Conservation (phyloP, 2,113 vertebrate genomes). For the Tetrax tetrax region DNA sequence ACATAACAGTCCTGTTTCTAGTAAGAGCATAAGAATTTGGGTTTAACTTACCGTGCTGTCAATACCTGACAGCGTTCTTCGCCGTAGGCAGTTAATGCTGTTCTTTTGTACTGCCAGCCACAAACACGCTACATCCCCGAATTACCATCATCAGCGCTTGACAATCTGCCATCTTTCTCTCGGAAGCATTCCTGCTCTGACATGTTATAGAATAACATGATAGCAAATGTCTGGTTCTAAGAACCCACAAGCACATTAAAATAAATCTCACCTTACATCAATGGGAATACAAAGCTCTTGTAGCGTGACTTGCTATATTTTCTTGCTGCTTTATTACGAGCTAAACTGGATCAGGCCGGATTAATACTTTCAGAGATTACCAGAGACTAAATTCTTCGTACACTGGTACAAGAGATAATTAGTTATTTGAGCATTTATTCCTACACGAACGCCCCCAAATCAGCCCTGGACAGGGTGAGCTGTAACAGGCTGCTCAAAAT, state of each 20-base stretch:
- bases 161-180: conserved; percentile 2
- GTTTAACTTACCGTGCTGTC: not conserved
- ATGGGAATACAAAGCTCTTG: not conserved
- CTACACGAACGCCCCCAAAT: not conserved
- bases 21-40: not conserved
- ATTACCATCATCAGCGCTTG: not conserved
- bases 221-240: not conserved
- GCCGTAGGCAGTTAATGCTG: not conserved
- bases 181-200: not conserved
- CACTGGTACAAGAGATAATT: not conserved
- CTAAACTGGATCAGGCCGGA: not conserved
- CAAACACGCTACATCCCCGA: not conserved
- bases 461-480: not conserved
- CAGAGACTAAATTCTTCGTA: not conserved
- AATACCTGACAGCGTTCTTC: not conserved
- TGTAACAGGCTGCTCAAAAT: not conserved
- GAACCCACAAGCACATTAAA: not conserved
- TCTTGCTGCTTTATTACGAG: not conserved
- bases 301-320: not conserved
- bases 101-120: not conserved
- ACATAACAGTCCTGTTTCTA: not conserved
- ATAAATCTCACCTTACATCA: conserved; percentile 18
- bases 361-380: conserved; percentile 14
- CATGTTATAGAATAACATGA: not conserved
- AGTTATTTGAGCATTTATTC: not conserved